Base-by-base conservation (phyloP, 1,140 invertebrate genomes). In the Agrilus planipennis region DNA sequence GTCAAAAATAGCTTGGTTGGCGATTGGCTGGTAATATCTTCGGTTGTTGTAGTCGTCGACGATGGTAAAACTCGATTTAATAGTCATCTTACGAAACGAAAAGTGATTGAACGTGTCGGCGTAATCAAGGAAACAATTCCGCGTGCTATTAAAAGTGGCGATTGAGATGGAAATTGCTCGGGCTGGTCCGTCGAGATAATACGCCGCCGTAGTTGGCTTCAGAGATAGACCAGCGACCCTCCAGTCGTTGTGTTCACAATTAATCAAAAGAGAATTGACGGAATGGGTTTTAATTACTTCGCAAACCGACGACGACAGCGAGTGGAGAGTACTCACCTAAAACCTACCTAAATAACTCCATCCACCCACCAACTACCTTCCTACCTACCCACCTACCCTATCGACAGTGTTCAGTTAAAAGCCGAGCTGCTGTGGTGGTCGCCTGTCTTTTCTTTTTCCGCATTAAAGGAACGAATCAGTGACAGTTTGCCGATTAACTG, bases 1-100 rank as follows among this genome's bases (percentile, higher is more conserved):
- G n/a, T n/a, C n/a, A n/a, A n/a, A n/a, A n/a, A n/a, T n/a, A n/a
- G n/a, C n/a, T n/a, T n/a, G n/a, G n/a, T n/a, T n/a, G n/a, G n/a
- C n/a, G n/a, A n/a, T n/a, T n/a, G n/a, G n/a, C n/a, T n/a, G n/a
- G n/a, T n/a, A n/a, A n/a, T n/a, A n/a, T n/a, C n/a, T n/a, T n/a
- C n/a, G n/a, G n/a, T n/a, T n/a, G n/a, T n/a, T n/a, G n/a, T n/a
- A n/a, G n/a, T n/a, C n/a, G n/a, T n/a, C n/a, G n/a, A n/a, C n/a
- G n/a, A n/a, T n/a, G n/a, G n/a, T 57, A 57, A 59, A 59, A 59
- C 49, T 54, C 55, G 57, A 59, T 59, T 59, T 57, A 59, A 53
- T 50, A 55, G 39, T 50, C 55, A 52, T 54, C 55, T 59, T 57
- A 56, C 55, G 56, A 57, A 57, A 57, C 57, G 55, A 57, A 59